phyloP scores from a whole-genome alignment of 64 coral and sea anemone genomes.

The Dendronephthya gigantea region DNA sequence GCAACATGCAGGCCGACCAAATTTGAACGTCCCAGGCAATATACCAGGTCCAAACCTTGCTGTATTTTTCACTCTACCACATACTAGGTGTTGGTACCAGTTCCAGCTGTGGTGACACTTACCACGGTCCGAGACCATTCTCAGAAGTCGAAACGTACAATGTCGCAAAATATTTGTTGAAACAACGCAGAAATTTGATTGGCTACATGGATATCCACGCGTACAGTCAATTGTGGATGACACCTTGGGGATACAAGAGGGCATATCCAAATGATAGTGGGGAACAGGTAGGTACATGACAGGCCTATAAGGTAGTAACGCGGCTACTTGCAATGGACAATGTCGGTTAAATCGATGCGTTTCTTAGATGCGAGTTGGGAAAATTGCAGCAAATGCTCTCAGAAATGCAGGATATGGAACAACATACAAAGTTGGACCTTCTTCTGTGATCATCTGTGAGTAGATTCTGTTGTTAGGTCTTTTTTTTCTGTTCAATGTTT shows the following conservation, averaged over 20 bases:
- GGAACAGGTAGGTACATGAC: slow-evolving; percentile 38
- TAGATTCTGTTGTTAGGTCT: background rate
- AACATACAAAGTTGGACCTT: slow-evolving; percentile 49
- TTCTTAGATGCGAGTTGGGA: slow-evolving; percentile 49
- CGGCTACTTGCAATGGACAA: too few relatives aligned
- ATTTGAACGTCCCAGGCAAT: too few relatives aligned
- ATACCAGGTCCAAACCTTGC: background rate
- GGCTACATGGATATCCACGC: slow-evolving; percentile 94
- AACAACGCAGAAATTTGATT: slow-evolving; percentile 38
- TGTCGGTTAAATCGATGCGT: too few relatives aligned
- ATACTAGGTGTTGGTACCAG: slow-evolving; percentile 57
- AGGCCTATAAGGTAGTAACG: too few relatives aligned
- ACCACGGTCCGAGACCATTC: slow-evolving; percentile 54
- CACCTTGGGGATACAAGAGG: slow-evolving; percentile 52
- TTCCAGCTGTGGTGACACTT: slow-evolving; percentile 35
- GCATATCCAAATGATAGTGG: slow-evolving; percentile 34
- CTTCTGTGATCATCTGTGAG: slow-evolving; percentile 86
- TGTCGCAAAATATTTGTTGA: slow-evolving; percentile 53
- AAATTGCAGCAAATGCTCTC: slow-evolving; percentile 46
- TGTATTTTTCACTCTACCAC: background rate
- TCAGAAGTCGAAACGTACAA: slow-evolving; percentile 61
- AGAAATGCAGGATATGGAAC: slow-evolving; percentile 41
- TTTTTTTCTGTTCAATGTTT: background rate
- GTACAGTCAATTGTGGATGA: slow-evolving; percentile 86
- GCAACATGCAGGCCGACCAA: too few relatives aligned